These are phyloP conservation scores for Cosmia pyralina DNA, from an alignment of 2,888 invertebrate genomes.

Conservation along the genomic window DNA sequence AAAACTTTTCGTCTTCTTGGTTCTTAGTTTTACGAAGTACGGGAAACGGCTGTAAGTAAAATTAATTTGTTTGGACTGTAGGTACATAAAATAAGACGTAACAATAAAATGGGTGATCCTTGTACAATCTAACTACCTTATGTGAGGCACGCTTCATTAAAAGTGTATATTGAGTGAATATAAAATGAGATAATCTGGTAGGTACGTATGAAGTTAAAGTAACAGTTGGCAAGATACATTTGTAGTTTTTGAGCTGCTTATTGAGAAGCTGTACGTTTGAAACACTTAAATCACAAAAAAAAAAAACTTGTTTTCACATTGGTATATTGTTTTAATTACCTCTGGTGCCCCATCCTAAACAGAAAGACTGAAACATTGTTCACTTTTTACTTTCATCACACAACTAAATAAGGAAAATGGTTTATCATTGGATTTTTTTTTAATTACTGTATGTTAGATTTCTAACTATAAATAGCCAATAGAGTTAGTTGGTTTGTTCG, in stretches of 20 bases:
- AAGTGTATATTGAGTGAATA: background rate
- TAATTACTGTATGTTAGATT: background rate
- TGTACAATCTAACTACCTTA: background rate
- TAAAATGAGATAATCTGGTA: background rate
- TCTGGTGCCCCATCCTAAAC: slow-evolving; percentile 71
- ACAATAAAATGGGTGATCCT: background rate
- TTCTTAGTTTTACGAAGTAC: too few species aligned
- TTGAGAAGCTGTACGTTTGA: too few species aligned
- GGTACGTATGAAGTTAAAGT: background rate
- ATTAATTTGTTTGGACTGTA: too few species aligned
- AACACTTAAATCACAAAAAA: background rate
- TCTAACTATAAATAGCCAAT: background rate
- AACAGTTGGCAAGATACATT: background rate
- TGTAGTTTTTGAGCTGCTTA: background rate
- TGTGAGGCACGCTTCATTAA: background rate
- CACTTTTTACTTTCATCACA: background rate
- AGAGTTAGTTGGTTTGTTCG: slow-evolving; percentile 23
- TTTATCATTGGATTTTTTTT: slow-evolving; percentile 20
- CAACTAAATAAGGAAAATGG: slow-evolving; percentile 21
- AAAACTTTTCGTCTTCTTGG: too few species aligned
- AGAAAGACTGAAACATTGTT: slow-evolving; percentile 74
- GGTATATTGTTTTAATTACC: slow-evolving; percentile 55
- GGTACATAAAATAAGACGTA: background rate
- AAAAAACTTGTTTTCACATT: background rate
- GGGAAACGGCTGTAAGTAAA: too few species aligned